Evolutionary conservation across 1,140 invertebrate genomes (phyloP).

Genomic region (Drosophila quadrilineata): DNA sequence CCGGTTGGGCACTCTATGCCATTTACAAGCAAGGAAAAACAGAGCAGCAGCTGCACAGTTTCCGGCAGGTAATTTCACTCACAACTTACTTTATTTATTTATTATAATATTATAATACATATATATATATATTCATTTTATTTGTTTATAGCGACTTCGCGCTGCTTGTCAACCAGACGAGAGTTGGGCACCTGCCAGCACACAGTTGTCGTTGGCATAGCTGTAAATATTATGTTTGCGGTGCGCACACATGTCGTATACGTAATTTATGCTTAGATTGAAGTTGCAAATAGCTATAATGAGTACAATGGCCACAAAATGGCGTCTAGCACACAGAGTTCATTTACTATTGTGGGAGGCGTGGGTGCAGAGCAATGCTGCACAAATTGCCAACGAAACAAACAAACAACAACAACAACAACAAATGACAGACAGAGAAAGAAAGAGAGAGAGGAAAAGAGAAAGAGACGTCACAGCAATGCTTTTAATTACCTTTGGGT

Average conservation of each 20-base stretch:
- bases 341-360: background rate
- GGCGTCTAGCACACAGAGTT: background rate
- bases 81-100: background rate
- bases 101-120: background rate
- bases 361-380: background rate
- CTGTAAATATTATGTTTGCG: background rate
- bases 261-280: constrained; percentile 38
- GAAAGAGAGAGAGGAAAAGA: constrained; percentile 28
- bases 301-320: background rate
- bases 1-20: constrained; percentile 81
- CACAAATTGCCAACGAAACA: background rate
- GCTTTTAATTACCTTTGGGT: constrained; percentile 70
- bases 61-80: constrained; percentile 40
- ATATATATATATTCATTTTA: background rate
- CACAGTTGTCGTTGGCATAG: constrained; percentile 35
- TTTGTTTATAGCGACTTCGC: constrained; percentile 40
- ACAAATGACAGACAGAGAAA: background rate
- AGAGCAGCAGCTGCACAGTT: constrained; percentile 12
- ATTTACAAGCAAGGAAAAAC: constrained; percentile 39
- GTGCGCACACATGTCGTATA: too few relatives aligned
- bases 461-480: constrained; percentile 24
- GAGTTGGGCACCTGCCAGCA: constrained; percentile 54
- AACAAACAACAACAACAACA: background rate
- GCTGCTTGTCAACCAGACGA: constrained; percentile 46
- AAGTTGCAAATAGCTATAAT: constrained; percentile 9